A percentile compares a stretch with the other conserved stretches of the same genome.
Evolutionary conservation across 2,888 invertebrate species (phyloP).

Genomic region (Coecobrya sp.): DNA sequence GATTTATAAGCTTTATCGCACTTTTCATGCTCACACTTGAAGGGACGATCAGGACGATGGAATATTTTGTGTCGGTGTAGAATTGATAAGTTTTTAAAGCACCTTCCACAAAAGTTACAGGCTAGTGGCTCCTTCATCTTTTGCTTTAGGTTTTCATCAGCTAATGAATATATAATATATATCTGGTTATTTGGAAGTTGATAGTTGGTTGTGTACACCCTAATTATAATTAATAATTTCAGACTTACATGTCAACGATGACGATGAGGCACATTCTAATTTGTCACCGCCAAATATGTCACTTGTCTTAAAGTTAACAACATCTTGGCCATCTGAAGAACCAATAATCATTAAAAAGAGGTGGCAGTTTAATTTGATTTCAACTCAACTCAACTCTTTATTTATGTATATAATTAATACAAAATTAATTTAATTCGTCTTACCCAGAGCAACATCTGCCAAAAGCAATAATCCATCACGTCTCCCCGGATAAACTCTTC

Average conservation of each 20-base stretch:
- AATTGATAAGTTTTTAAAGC: conserved; percentile 72
- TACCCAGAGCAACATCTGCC: conserved; percentile 65
- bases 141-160: conserved; percentile 31
- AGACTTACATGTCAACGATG: conserved; percentile 17
- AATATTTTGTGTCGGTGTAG: conserved; percentile 71
- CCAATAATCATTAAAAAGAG: background rate
- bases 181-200: no score
- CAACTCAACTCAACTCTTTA: background rate
- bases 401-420: no score
- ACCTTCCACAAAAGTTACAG: conserved; percentile 69
- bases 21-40: conserved; percentile 63
- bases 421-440: background rate
- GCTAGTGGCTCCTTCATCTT: conserved; percentile 67
- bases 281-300: conserved; percentile 3
- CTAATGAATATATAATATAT: conserved; percentile 32
- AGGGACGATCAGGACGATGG: conserved; percentile 73
- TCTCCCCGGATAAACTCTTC: no score
- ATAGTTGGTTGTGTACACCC: no score
- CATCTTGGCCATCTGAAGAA: conserved; percentile 13
- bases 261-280: background rate
- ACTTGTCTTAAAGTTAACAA: background rate
- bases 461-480: conserved; percentile 50
- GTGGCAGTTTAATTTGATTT: no score
- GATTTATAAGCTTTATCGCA: conserved; percentile 77
- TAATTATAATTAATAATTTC: background rate